Percentiles rank a stretch among this genome's conserved stretches.
phyloP scores from a whole-genome alignment of 2,113 vertebrate genomes.

The Actenoides lindsayi region DNA sequence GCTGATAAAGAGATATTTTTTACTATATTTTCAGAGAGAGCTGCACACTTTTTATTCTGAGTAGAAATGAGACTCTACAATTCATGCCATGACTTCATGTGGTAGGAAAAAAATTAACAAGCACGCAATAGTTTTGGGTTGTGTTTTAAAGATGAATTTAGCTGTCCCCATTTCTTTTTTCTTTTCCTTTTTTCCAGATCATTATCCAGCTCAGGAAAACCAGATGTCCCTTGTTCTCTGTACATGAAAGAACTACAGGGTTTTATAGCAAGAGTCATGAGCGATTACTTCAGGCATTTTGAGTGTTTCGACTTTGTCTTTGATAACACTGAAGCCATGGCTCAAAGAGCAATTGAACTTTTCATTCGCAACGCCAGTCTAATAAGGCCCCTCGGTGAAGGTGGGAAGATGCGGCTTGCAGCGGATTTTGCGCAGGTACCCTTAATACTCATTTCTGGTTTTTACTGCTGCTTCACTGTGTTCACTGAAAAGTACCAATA shows the following conservation, averaged over 20 bases:
- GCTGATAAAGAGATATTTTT: neutral
- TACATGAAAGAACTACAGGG: constrained; percentile 99
- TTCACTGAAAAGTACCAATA: neutral
- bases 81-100: neutral
- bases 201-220: constrained; percentile 80
- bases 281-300: constrained; percentile 92
- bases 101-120: neutral
- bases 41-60: neutral
- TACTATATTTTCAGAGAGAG: neutral
- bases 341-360: constrained; percentile 88
- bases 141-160: constrained; percentile 35
- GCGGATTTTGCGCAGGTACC: constrained; percentile 95
- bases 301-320: constrained; percentile 94
- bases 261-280: constrained; percentile 92
- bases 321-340: constrained; percentile 89
- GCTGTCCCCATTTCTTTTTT: neutral
- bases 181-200: constrained; percentile 70
- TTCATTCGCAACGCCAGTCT: constrained; percentile 92
- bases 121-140: neutral
- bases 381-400: constrained; percentile 89
- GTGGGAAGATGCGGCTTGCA: constrained; percentile 94
- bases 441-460: neutral
- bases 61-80: neutral
- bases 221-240: constrained; percentile 92
- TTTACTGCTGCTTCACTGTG: neutral